phyloP scores from a whole-genome alignment of 2,797 vertebrate species.

The Rhynchotus rufescens region DNA sequence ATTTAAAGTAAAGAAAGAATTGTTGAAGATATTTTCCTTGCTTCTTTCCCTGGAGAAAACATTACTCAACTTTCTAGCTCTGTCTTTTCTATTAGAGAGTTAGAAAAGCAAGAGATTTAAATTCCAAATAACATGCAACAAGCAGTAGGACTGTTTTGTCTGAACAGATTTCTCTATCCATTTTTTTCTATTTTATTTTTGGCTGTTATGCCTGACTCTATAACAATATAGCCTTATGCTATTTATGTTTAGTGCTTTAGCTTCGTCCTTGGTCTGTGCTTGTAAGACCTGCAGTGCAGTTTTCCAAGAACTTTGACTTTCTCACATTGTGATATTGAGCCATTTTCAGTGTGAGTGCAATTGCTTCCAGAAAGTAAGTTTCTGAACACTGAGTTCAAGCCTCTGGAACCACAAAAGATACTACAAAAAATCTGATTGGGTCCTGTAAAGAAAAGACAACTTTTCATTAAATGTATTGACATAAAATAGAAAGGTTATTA shows the following conservation, averaged over 20 bases:
- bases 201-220: not conserved
- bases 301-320: not conserved
- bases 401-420: not conserved
- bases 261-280: not conserved
- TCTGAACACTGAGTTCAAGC: not conserved
- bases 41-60: not conserved
- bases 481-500: not conserved
- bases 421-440: not conserved
- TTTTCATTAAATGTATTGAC: not conserved
- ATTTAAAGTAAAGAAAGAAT: not conserved
- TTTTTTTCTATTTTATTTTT: not conserved
- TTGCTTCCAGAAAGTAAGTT: not conserved
- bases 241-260: not conserved
- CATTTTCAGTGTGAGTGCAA: not conserved
- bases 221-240: not conserved
- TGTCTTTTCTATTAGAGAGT: not conserved
- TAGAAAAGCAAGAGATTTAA: not conserved
- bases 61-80: not conserved
- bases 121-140: not conserved
- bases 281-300: fast-evolving
- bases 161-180: not conserved
- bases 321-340: not conserved
- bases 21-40: not conserved
- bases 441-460: not conserved
- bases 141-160: not conserved